A percentile compares a stretch with the other conserved stretches of the same genome.
Evolutionary conservation across 2,888 invertebrate species (phyloP).

Genomic region (Lingula anatina): DNA sequence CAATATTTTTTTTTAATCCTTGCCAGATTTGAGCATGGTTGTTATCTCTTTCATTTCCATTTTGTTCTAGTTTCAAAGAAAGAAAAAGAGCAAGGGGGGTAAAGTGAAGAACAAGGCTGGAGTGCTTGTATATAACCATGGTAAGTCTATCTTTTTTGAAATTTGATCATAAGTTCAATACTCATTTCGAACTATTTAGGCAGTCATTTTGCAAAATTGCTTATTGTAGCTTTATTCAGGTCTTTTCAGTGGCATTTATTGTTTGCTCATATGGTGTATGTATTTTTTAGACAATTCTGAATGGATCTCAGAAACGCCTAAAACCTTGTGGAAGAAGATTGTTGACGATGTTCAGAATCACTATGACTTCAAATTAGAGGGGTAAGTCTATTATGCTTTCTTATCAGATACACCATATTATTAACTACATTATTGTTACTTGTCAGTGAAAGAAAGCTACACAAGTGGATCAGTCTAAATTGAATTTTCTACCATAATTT

Average conservation of each 20-base stretch:
- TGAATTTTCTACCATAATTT: background rate
- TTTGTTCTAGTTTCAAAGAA: slow-evolving; percentile 56
- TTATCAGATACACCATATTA: background rate
- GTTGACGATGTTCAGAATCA: slow-evolving; percentile 77
- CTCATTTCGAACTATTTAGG: too few relatives aligned
- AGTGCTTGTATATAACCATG: slow-evolving; percentile 43
- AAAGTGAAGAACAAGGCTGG: slow-evolving; percentile 61
- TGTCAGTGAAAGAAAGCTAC: background rate
- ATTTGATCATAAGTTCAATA: background rate
- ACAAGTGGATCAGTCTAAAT: background rate
- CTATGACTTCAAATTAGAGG: slow-evolving; percentile 80
- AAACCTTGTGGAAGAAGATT: slow-evolving; percentile 82
- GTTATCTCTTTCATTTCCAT: background rate
- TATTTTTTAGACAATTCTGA: slow-evolving; percentile 67
- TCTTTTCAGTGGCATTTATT: slow-evolving; percentile 1
- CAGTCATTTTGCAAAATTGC: background rate
- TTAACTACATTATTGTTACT: background rate
- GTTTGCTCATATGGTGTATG: too few relatives aligned
- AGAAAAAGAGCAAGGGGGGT: slow-evolving; percentile 55
- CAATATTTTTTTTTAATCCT: background rate
- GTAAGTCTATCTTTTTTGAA: slow-evolving; percentile 19
- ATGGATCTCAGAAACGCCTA: slow-evolving; percentile 84
- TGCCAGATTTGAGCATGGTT: background rate
- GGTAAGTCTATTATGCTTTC: slow-evolving; percentile 39
- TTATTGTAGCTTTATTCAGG: background rate